Evolutionary conservation across 1,140 invertebrate genomes (phyloP), one percentile per base, ranked within the genome.

Genomic region (Brachionus paranguensis): DNA sequence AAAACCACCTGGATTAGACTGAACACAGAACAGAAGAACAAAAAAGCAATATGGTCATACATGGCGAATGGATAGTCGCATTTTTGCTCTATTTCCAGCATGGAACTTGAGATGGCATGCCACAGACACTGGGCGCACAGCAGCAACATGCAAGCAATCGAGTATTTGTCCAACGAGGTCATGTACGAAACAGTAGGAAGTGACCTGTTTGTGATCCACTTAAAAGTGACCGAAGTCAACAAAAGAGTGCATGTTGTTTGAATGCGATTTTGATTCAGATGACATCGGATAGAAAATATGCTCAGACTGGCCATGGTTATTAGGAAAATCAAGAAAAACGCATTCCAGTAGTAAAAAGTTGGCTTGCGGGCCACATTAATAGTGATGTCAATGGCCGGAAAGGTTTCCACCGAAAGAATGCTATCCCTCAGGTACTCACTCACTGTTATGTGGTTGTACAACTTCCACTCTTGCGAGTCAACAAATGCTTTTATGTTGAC

Each of bases 171-270:
- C 83, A 89, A 83, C 64, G 87, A 88, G 8, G 88, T 89, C 10
- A 89, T 84, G 65, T 89, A 89, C 5, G 88, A 88, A 27, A 89
- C 87, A 8, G 86, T 87, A 29, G 88, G 88, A 27, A 89, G 84
- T 70, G 85, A 87, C 84, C 87, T 86, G 68, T 88, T 88, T 29
- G 88, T 87, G 3, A 89, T 87, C 45, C 88, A 86, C 84, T 88
- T 88, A 74, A 88, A 89, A 20, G 88, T 86, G 1, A 89, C 86
- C 60, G 86, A 84, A n/a, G 88, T 89, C 20, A 89, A 70, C 27
- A 86, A 65, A 14, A 86, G 83, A 72, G 85, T 86, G 65, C 84
- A 86, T 7, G 81, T 85, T 64, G 86, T 74, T 60, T 86, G 86
- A 11, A 86, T 83, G 20, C 86, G 50, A 68, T 86, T 86, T n/a